Evolutionary conservation across 2,113 vertebrate genomes (phyloP), one percentile per base, ranked within the genome.

Genomic region (Cettia cetti): DNA sequence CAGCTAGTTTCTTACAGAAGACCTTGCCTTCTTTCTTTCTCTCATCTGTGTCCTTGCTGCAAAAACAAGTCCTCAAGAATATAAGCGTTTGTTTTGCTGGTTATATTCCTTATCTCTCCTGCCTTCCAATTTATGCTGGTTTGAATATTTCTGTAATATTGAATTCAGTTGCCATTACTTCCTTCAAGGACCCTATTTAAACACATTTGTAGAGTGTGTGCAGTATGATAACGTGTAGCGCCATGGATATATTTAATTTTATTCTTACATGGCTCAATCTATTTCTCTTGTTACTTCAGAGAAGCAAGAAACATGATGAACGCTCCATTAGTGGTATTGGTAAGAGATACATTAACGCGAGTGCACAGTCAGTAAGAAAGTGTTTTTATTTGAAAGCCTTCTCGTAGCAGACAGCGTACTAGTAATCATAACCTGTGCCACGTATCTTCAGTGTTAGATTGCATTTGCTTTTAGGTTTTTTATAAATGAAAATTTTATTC

Each of bases 301-400:
- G 85, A 45, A 89, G 52, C 71, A 89, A 52, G 74, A 84, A 75
- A 80, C 16, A 24, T 49, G 82, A 88, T 95, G 82, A 92, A 83
- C 1, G 13, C n/a, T 92, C 85, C 72, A 74, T 95, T 96, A 94
- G 93, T 35, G 72, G 45, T 86, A 86, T 92, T 74, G 61, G 82
- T 88, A 86, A 81, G 86, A 94, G 93, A 86, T 59, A 42, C 26
- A 72, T 93, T 94, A 89, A 37, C 0, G 0, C 5, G 12, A 91
- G 86, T 21, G 31, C 14, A 2, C 17, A 3, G 47, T 50, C 76
- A 40, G 71, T 83, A 69, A 52, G 54, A 74, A 90, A 75, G 18
- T 3, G 3, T 39, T 82, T 87, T 92, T 93, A 49, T 88, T 86
- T 94, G 59, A 88, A 93, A 93, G 69, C 60, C 22, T 77, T 83